Percentiles rank a stretch among this genome's conserved stretches.
These are phyloP conservation scores for Teleogryllus oceanicus DNA, from an alignment of 2,888 invertebrate genomes.

Conservation along the genomic window DNA sequence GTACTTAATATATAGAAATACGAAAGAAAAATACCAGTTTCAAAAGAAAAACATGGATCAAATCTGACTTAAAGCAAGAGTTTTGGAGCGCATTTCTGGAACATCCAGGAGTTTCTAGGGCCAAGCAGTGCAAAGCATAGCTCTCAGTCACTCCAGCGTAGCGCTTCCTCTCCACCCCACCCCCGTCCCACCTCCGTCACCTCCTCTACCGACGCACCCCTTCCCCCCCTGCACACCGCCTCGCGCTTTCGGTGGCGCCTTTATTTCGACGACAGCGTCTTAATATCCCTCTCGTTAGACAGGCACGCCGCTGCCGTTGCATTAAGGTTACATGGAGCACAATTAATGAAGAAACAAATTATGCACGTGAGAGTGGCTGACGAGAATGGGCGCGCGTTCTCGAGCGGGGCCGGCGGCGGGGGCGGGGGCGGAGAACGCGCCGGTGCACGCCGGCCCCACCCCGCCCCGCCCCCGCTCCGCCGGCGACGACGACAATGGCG, in stretches of 20 bases:
- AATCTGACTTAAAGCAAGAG: too few species aligned
- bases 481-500: too few species aligned
- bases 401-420: neutral
- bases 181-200: too few species aligned
- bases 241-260: neutral
- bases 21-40: too few species aligned
- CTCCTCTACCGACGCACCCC: neutral
- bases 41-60: too few species aligned
- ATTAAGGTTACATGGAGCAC: neutral
- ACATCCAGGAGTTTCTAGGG: slow-evolving; percentile 11
- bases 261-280: neutral
- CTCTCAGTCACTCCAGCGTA: neutral
- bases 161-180: neutral
- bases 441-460: too few species aligned
- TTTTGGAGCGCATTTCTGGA: too few species aligned
- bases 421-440: neutral
- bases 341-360: slow-evolving; percentile 29
- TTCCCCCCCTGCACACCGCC: neutral
- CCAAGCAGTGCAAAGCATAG: slow-evolving; percentile 19
- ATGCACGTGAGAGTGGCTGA: slow-evolving; percentile 3
- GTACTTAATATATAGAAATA: too few species aligned
- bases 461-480: too few species aligned
- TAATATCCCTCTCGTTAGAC: neutral
- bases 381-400: neutral
- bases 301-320: neutral